Percentiles rank a stretch among this genome's conserved stretches.
phyloP scores from a whole-genome alignment of 2,113 vertebrate genomes.

The Brachypteracias leptosomus region DNA sequence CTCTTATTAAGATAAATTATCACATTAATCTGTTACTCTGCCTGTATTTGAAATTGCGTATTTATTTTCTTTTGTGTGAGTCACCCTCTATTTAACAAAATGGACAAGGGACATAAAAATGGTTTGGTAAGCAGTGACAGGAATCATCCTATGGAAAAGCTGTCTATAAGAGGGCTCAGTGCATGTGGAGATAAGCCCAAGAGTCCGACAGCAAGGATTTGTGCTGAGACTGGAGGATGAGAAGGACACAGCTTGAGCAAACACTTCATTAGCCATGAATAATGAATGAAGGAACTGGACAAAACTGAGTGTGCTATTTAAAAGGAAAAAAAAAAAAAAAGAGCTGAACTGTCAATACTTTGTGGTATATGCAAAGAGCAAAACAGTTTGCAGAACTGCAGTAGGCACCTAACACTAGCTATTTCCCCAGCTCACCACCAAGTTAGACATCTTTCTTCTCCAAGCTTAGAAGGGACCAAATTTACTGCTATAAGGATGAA shows the following conservation, averaged over 20 bases:
- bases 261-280: constrained; percentile 53
- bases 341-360: neutral
- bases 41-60: neutral
- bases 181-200: neutral
- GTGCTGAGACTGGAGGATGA: constrained; percentile 23
- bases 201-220: constrained; percentile 19
- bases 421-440: neutral
- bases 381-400: neutral
- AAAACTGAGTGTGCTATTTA: neutral
- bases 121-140: neutral
- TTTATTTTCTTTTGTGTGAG: neutral
- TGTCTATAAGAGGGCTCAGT: neutral
- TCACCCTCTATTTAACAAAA: constrained; percentile 22
- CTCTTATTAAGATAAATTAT: constrained; percentile 22
- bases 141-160: neutral
- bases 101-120: neutral
- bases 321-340: neutral
- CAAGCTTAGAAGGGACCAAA: neutral
- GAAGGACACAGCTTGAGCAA: constrained; percentile 42
- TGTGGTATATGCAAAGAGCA: neutral
- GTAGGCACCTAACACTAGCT: neutral
- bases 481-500: neutral
- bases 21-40: constrained; percentile 4
- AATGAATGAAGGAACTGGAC: constrained; percentile 26
- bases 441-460: neutral